Evolutionary conservation across 2,888 invertebrate genomes (phyloP).

Genomic region (Oligia latruncula): DNA sequence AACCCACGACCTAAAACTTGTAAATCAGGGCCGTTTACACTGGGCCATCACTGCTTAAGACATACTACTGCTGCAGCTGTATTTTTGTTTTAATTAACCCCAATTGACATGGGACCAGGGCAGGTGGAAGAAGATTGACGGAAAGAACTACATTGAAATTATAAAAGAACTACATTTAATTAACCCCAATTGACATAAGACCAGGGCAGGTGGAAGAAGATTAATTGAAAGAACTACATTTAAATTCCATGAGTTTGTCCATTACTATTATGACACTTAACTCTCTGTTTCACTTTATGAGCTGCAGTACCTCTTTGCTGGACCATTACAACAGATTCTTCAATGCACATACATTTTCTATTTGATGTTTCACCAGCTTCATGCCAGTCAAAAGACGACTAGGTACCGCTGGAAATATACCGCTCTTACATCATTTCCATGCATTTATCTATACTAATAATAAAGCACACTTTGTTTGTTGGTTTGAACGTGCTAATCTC

Average conservation of each 20-base stretch:
- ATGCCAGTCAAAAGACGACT: background rate
- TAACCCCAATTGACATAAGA: background rate
- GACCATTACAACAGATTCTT: background rate
- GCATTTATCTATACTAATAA: background rate
- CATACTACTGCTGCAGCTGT: background rate
- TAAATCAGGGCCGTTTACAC: background rate
- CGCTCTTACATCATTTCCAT: background rate
- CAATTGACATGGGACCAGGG: background rate
- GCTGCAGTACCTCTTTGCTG: background rate
- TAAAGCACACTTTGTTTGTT: background rate
- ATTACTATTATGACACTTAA: background rate
- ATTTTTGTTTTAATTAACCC: background rate
- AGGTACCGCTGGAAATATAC: background rate
- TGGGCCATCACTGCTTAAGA: background rate
- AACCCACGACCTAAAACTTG: background rate
- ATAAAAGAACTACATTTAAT: too few species aligned
- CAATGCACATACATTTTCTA: slow-evolving; percentile 1
- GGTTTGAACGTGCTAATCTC: background rate
- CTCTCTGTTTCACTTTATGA: background rate
- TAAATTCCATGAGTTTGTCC: background rate
- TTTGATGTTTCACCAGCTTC: background rate
- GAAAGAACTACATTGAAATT: slow-evolving; percentile 1
- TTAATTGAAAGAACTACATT: background rate
- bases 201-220: background rate
- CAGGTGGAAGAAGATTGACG: background rate